Base-by-base conservation (phyloP, 2,113 vertebrate genomes). In the Cranoglanis bouderius region DNA sequence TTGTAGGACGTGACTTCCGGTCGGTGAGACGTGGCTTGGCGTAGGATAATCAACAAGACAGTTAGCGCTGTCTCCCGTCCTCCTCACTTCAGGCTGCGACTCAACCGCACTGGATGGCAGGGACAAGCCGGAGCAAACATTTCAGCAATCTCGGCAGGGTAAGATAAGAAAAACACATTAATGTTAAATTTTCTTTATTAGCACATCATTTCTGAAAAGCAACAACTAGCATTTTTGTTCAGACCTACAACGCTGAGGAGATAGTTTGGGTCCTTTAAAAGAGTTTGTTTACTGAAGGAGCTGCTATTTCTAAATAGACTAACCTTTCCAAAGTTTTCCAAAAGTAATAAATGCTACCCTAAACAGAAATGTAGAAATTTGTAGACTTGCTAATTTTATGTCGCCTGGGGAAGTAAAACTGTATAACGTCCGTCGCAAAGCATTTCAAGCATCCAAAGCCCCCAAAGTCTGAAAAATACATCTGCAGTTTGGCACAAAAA, bases 71-170 rank as follows among this genome's bases (percentile, higher is more conserved):
- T 14, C 21, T 83, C 24, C 32, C 7, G 26, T 32, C 10, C 35
- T 83, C 5, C 55, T 83, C 21, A 43, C 38, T 61, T 13, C 80
- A 59, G 9, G 4, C 43, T 85, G 61, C 9, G 29, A 35, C 84
- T 53, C 84, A 53, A 26, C 46, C 18, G 46, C 2, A 89, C 94
- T 95, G 96, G 97, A 97, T 97, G 97, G 97, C 97, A 96, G 96
- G 97, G 96, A 95, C 93, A 93, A 93, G 90, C 93, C 91, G 96
- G 96, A 96, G 96, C 91, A 87, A 91, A 82, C 89, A 87, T 90
- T 82, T 91, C 91, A 92, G 91, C 92, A 92, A 93, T 55, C 88
- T 87, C 85, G 29, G 32, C 86, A 91, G 93, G 95, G 95, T 96
- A 85, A 90, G 82, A 21, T 21, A 29, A 80, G 46, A 26, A 83